Evolutionary conservation across 2,888 invertebrate genomes (phyloP).

Genomic region (Scrobipalpa atriplicella): DNA sequence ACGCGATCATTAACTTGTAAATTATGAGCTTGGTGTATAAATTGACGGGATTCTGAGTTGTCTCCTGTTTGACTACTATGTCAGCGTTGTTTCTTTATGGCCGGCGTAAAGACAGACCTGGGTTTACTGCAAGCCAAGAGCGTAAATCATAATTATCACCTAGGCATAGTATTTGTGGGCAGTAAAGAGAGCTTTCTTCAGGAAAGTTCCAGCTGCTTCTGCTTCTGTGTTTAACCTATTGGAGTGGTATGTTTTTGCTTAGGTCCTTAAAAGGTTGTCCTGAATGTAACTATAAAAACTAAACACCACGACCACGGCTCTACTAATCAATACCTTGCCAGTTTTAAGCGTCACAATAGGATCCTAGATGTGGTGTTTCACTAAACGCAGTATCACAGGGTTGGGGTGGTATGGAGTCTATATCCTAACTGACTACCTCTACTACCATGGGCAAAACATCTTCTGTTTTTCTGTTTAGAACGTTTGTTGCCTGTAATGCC

Average conservation of each 20-base stretch:
- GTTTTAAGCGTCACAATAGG: too few relatives aligned
- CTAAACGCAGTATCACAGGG: too few relatives aligned
- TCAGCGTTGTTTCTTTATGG: slow-evolving; percentile 20
- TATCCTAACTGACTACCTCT: too few relatives aligned
- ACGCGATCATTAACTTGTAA: slow-evolving; percentile 29
- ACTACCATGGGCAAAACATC: too few relatives aligned
- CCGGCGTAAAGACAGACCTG: slow-evolving; percentile 18
- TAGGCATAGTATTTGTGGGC: slow-evolving; percentile 22
- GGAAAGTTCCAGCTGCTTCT: neutral
- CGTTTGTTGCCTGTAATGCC: too few relatives aligned
- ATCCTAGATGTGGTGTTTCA: too few relatives aligned
- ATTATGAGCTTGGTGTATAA: slow-evolving; percentile 26
- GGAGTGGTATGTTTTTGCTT: neutral
- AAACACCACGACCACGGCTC: too few relatives aligned
- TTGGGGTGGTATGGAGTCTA: too few relatives aligned
- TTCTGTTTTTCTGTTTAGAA: too few relatives aligned
- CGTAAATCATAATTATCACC: slow-evolving; percentile 34
- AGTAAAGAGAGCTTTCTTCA: slow-evolving; percentile 19
- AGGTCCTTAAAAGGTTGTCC: neutral
- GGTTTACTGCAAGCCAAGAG: neutral
- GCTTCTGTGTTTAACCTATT: slow-evolving; percentile 3
- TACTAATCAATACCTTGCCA: too few relatives aligned
- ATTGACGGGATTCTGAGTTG: slow-evolving; percentile 21
- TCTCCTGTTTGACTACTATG: slow-evolving; percentile 21
- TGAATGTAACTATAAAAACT: too few relatives aligned